These are phyloP conservation scores for Puma concolor DNA, from an alignment of 2,113 vertebrate genomes.

Conservation along the genomic window DNA sequence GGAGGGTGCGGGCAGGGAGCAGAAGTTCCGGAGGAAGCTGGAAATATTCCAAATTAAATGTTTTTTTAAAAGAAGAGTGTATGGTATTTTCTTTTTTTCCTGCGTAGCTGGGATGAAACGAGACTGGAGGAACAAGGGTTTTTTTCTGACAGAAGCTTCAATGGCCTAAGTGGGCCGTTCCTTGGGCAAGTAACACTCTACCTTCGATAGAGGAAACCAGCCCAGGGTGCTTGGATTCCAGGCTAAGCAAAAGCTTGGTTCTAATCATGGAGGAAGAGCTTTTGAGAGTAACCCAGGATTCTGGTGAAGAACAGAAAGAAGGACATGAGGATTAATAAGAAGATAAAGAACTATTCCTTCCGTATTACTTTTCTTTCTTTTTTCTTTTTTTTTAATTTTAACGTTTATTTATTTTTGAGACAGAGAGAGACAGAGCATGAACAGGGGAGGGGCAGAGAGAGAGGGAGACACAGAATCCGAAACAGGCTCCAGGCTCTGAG, in stretches of 20 bases:
- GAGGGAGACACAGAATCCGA: neutral
- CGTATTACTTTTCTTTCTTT: neutral
- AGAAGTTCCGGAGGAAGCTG: neutral
- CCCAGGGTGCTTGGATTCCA: neutral
- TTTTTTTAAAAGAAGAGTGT: neutral
- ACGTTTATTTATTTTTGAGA: neutral
- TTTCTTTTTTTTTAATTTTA: neutral
- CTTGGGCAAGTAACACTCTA: neutral
- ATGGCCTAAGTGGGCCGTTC: neutral
- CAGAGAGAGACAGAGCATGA: neutral
- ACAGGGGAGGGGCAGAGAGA: neutral
- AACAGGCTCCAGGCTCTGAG: too few relatives aligned
- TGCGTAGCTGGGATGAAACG: neutral
- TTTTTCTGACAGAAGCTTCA: neutral
- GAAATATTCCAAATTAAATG: neutral
- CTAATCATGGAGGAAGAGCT: neutral
- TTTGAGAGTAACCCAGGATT: constrained; percentile 23
- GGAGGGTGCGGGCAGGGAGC: neutral
- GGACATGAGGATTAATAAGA: neutral
- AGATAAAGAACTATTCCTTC: neutral
- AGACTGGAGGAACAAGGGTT: neutral
- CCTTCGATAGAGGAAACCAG: neutral
- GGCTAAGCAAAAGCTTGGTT: neutral
- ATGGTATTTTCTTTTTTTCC: neutral
- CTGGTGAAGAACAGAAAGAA: neutral